These are phyloP conservation scores for Pollimyrus isidori DNA, from an alignment of 2,113 vertebrate species.

Conservation along the genomic window DNA sequence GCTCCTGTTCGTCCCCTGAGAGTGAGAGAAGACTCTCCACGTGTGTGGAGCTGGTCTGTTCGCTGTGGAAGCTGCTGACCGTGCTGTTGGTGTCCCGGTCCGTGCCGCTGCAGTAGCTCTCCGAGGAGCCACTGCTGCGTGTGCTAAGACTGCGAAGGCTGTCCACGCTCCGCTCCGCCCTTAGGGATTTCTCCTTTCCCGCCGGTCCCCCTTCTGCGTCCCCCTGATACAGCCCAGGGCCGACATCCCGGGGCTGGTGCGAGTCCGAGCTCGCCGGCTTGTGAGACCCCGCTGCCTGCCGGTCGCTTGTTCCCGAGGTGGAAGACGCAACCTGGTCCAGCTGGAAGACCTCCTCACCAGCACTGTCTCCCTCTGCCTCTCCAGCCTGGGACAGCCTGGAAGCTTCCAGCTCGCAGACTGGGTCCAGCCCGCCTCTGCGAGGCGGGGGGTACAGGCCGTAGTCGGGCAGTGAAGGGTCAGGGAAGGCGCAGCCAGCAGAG, in stretches of 20 bases:
- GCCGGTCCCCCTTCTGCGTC: slow-evolving; percentile 43
- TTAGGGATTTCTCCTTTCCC: slow-evolving; percentile 61
- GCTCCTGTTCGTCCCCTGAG: slow-evolving; percentile 63
- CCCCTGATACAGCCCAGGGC: slow-evolving; percentile 56
- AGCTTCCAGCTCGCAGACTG: slow-evolving; percentile 87
- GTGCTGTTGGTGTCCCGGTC: slow-evolving; percentile 94
- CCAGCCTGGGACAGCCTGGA: slow-evolving; percentile 69
- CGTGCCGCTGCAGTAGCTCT: slow-evolving; percentile 94
- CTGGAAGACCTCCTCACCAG: slow-evolving; percentile 66
- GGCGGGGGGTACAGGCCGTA: slow-evolving; percentile 86
- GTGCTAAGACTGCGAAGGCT: slow-evolving; percentile 90
- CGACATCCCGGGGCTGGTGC: slow-evolving; percentile 55
- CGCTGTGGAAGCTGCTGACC: slow-evolving; percentile 89
- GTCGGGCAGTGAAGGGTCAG: slow-evolving; percentile 83
- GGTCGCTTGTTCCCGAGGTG: slow-evolving; percentile 53
- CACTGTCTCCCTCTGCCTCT: slow-evolving; percentile 60
- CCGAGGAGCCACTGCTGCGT: slow-evolving; percentile 87
- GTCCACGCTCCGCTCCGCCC: slow-evolving; percentile 81
- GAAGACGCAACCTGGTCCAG: slow-evolving; percentile 54
- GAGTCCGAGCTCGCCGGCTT: slow-evolving; percentile 60
- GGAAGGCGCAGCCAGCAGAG: slow-evolving; percentile 88
- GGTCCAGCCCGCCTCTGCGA: slow-evolving; percentile 77
- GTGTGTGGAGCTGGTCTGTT: slow-evolving; percentile 92
- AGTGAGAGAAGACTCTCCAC: slow-evolving; percentile 86
- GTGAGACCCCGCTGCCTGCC: slow-evolving; percentile 51